Evolutionary conservation across 2,113 vertebrate species (phyloP).

Genomic region (Terrapene triunguis): DNA sequence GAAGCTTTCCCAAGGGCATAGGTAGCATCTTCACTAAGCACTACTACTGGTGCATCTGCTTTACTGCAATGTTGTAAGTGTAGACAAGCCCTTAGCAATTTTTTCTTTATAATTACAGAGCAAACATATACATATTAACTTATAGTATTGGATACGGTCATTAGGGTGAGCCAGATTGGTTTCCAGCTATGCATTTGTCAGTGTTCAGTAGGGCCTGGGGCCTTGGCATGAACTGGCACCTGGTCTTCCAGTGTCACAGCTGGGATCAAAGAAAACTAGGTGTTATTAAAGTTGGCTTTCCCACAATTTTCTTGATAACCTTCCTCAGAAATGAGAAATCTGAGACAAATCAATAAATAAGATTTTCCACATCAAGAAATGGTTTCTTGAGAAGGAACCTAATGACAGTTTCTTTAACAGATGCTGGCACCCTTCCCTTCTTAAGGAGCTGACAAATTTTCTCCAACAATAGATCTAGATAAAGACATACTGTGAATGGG

Average conservation of each 20-base stretch:
- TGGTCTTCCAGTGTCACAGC: background rate
- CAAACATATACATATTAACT: background rate
- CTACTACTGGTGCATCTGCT: no score
- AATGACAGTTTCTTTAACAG: background rate
- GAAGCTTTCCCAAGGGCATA: background rate
- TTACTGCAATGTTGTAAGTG: background rate
- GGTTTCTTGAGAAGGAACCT: background rate
- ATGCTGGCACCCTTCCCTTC: background rate
- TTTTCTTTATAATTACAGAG: background rate
- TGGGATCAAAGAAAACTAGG: background rate
- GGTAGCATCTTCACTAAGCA: background rate
- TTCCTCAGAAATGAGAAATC: background rate
- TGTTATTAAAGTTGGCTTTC: background rate
- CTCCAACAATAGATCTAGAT: background rate
- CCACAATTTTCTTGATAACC: background rate
- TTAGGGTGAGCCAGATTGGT: background rate
- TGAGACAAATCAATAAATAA: background rate
- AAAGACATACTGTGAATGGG: background rate
- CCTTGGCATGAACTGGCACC: background rate
- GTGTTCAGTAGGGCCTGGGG: background rate
- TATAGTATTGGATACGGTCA: background rate
- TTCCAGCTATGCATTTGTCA: background rate
- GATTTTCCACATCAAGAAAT: background rate
- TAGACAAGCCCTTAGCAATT: background rate
- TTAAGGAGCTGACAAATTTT: background rate